phyloP scores from a whole-genome alignment of 2,113 vertebrate genomes.

The mouse (Mus musculus) region GRCm39 chr8:13561001-13561500 shows the following conservation, averaged over 20 bases:
- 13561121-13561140: background rate
- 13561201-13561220: background rate
- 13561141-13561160: background rate
- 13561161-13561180: too few relatives aligned
- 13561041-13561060: background rate
- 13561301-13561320: background rate
- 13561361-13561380: background rate
- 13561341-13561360: too few relatives aligned
- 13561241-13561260: background rate
- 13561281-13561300: too few relatives aligned
- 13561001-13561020: background rate
- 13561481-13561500: background rate
- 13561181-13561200: background rate
- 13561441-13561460: background rate
- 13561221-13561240: background rate
- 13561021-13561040: background rate
- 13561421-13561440: background rate
- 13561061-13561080: background rate
- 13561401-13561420: background rate
- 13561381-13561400: background rate
- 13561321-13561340: background rate
- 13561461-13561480: background rate
- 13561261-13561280: background rate
- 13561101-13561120: background rate
- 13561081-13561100: background rate